phyloP scores from a whole-genome alignment of 2,113 vertebrate genomes.

The Felis catus region F.catus_Fca126_mat1.0 CM031413.1:110983001-110983500 shows the following conservation, averaged over 20 bases:
- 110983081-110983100: slow-evolving; percentile 53
- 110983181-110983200: slow-evolving; percentile 63
- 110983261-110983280: slow-evolving; percentile 57
- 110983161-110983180: slow-evolving; percentile 58
- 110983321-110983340: slow-evolving; percentile 60
- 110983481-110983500: neutral
- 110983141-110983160: slow-evolving; percentile 43
- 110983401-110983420: slow-evolving; percentile 51
- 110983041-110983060: neutral
- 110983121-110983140: slow-evolving; percentile 52
- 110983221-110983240: slow-evolving; percentile 47
- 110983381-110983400: slow-evolving; percentile 19
- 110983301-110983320: neutral
- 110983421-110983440: slow-evolving; percentile 33
- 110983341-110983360: slow-evolving; percentile 35
- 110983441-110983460: slow-evolving; percentile 5
- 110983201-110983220: neutral
- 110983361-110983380: slow-evolving; percentile 46
- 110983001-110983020: neutral
- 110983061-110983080: slow-evolving; percentile 34
- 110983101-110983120: slow-evolving; percentile 62
- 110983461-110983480: neutral
- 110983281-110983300: slow-evolving; percentile 3
- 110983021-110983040: neutral
- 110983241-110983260: slow-evolving; percentile 57